These are phyloP conservation scores for Anguilla megastoma DNA, from an alignment of 2,797 vertebrate genomes.

Conservation along the genomic window DNA sequence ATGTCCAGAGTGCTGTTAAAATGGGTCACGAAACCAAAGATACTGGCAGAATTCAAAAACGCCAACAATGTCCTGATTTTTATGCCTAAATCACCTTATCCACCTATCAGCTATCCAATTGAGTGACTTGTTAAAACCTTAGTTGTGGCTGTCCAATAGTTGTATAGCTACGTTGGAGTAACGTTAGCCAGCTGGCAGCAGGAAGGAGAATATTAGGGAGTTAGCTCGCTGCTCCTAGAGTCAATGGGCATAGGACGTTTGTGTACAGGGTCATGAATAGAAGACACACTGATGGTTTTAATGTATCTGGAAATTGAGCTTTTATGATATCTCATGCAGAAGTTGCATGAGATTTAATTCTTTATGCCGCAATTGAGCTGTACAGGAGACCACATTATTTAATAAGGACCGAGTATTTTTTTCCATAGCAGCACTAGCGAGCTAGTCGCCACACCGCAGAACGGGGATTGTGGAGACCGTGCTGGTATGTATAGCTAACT, in stretches of 20 bases:
- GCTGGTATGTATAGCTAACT: constrained; percentile 14
- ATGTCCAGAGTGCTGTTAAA: not conserved
- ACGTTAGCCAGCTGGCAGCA: constrained; percentile 42
- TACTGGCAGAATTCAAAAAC: not conserved
- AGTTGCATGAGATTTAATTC: not conserved
- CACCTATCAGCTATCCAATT: constrained; percentile 24
- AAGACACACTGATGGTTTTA: constrained; percentile 14
- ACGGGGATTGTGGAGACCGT: not conserved
- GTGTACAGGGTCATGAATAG: not conserved
- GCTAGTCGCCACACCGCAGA: constrained; percentile 5
- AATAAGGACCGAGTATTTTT: constrained; percentile 11
- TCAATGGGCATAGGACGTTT: constrained; percentile 18
- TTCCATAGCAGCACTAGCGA: not conserved
- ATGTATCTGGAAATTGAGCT: not conserved
- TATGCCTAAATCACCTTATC: not conserved
- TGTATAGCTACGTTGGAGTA: constrained; percentile 29
- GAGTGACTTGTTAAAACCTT: constrained; percentile 25
- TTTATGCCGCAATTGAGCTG: not conserved
- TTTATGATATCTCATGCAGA: not conserved
- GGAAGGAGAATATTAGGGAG: constrained; percentile 40
- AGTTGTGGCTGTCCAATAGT: constrained; percentile 40
- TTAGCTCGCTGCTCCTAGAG: not conserved
- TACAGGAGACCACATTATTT: not conserved
- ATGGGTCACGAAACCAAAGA: not conserved
- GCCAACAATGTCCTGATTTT: not conserved